phyloP scores from a whole-genome alignment of 92 coral and sea anemone genomes.

The Parazoanthus darwini region DNA sequence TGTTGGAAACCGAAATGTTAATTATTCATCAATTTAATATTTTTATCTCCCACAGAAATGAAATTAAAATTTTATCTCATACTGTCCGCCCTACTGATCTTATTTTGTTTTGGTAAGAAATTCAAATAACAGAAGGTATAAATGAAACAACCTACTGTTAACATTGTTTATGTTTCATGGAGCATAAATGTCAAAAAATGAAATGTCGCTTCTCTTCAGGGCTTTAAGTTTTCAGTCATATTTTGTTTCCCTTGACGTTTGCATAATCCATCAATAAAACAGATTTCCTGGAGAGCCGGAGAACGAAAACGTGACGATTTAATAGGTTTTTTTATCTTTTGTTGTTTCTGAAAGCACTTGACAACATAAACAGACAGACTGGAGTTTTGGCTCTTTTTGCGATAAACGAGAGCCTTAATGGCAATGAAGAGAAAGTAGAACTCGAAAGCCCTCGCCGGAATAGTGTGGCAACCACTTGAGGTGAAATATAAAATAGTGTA shows the following conservation, averaged over 20 bases:
- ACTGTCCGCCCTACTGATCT: background rate
- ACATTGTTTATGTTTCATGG: background rate
- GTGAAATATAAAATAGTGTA: background rate
- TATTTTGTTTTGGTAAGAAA: background rate
- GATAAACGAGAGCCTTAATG: background rate
- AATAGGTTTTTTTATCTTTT: background rate
- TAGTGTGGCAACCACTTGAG: background rate
- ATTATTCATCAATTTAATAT: background rate
- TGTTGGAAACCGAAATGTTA: background rate
- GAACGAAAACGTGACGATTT: background rate
- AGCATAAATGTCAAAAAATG: background rate
- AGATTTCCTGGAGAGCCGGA: background rate
- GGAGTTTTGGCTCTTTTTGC: background rate
- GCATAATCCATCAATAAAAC: slow-evolving; percentile 19
- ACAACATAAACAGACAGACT: background rate
- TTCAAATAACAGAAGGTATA: background rate
- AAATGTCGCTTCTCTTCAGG: background rate
- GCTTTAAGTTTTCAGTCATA: background rate
- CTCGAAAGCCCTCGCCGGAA: background rate
- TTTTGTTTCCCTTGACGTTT: slow-evolving; percentile 13
- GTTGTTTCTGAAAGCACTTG: background rate
- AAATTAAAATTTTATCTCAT: background rate
- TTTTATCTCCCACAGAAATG: background rate
- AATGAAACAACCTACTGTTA: background rate
- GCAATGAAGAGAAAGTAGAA: background rate